phyloP scores from a whole-genome alignment of 1,140 invertebrate genomes.

The Musca domestica region DNA sequence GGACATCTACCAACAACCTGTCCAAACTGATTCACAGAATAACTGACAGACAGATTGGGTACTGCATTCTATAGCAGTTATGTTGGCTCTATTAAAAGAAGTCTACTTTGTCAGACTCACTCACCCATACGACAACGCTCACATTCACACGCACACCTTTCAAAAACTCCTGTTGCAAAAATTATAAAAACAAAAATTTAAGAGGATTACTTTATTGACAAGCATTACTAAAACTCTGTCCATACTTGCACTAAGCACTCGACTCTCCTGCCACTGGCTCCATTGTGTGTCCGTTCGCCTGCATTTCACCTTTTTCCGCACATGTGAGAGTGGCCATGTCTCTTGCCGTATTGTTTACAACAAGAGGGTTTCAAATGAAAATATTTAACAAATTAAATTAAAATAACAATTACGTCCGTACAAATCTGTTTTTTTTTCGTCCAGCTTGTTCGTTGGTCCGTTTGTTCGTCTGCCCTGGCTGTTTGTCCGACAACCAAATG shows the following conservation, averaged over 20 bases:
- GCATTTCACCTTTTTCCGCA: background rate
- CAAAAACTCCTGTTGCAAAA: conserved; percentile 12
- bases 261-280: too few species aligned
- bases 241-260: background rate
- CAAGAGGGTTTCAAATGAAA: conserved; percentile 9
- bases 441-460: background rate
- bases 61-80: too few species aligned
- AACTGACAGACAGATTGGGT: too few species aligned
- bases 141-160: too few species aligned
- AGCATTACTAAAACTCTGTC: conserved; percentile 3
- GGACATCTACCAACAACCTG: conserved; percentile 16
- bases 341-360: background rate
- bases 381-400: conserved; percentile 23
- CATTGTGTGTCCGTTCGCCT: too few species aligned
- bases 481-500: conserved; percentile 1
- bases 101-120: too few species aligned
- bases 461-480: background rate
- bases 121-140: too few species aligned
- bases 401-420: conserved; percentile 14
- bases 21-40: conserved; percentile 11
- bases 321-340: background rate
- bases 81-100: too few species aligned
- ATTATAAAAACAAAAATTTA: conserved; percentile 21
- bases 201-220: conserved; percentile 22
- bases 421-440: conserved; percentile 4